phyloP scores from a whole-genome alignment of 2,797 vertebrate species.

The Borostomias antarcticus region DNA sequence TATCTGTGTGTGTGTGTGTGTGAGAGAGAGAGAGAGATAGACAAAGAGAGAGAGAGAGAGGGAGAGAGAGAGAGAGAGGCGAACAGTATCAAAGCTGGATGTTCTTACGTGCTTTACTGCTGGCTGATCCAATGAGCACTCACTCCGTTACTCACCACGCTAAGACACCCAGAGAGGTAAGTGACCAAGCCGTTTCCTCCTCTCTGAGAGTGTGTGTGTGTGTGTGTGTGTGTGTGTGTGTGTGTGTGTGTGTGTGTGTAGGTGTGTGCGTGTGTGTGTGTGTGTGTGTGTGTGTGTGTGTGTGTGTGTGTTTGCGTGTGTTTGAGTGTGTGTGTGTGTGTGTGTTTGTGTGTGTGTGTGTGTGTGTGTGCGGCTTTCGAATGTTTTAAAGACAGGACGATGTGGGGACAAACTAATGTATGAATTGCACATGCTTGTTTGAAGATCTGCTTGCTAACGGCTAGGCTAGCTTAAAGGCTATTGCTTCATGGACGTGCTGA shows the following conservation, averaged over 20 bases:
- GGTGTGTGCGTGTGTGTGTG: slow-evolving; percentile 8
- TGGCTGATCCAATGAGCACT: slow-evolving; percentile 75
- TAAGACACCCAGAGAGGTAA: slow-evolving; percentile 76
- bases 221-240: slow-evolving; percentile 9
- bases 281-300: slow-evolving; percentile 16
- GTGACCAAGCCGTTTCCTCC: slow-evolving; percentile 66
- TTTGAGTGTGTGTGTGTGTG: too few relatives aligned
- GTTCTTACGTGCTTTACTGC: slow-evolving; percentile 67
- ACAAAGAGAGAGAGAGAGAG: slow-evolving; percentile 37
- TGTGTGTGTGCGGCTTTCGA: slow-evolving; percentile 9
- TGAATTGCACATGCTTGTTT: neutral
- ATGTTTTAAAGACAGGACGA: too few relatives aligned
- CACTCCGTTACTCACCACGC: slow-evolving; percentile 65
- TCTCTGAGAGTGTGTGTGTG: slow-evolving; percentile 23
- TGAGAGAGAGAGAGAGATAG: slow-evolving; percentile 31
- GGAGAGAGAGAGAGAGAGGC: slow-evolving; percentile 61
- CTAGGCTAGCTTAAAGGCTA: neutral
- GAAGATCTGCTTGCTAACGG: neutral
- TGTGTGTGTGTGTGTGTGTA: slow-evolving; percentile 25
- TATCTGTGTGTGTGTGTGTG: neutral
- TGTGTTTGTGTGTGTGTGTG: slow-evolving; percentile 27
- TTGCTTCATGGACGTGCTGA: slow-evolving; percentile 14
- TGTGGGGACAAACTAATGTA: neutral
- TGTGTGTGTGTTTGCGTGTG: slow-evolving; percentile 23
- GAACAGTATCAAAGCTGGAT: slow-evolving; percentile 76